These are phyloP conservation scores for Sebastes taczanowskii DNA, from an alignment of 2,797 vertebrate genomes.

Conservation along the genomic window DNA sequence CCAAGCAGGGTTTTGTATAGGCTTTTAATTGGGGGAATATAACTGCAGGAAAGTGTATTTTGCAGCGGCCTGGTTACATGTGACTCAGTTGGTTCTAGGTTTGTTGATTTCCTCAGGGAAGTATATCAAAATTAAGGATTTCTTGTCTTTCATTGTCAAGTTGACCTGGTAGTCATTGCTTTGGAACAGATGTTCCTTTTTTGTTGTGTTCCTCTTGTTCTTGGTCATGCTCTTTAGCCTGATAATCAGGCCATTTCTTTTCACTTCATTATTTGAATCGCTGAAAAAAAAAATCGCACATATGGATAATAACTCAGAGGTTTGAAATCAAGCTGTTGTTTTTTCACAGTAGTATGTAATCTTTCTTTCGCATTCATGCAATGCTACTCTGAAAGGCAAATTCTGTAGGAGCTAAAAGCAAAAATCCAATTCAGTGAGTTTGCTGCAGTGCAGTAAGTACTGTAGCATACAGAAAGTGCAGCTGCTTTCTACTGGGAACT, in stretches of 20 bases:
- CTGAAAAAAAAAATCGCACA: neutral
- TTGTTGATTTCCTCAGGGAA: neutral
- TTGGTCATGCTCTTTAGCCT: neutral
- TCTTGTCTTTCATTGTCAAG: neutral
- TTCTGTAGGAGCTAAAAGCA: neutral
- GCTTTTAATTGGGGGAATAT: neutral
- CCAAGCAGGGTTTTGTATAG: neutral
- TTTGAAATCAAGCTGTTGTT: neutral
- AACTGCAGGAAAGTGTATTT: neutral
- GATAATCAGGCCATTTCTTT: neutral
- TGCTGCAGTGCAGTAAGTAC: neutral
- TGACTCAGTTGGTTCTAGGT: neutral
- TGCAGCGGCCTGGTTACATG: neutral
- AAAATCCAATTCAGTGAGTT: neutral
- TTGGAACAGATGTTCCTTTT: neutral
- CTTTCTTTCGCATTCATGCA: neutral
- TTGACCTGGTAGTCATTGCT: neutral
- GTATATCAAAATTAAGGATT: neutral
- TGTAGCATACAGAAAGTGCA: slow-evolving; percentile 41
- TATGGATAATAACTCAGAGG: neutral
- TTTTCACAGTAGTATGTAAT: neutral
- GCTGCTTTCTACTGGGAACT: slow-evolving; percentile 75
- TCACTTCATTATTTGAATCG: neutral
- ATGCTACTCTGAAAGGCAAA: neutral
- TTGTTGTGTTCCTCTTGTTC: neutral